Base-by-base conservation (phyloP, 2,113 vertebrate species). In the Alaudala cheleensis region DNA sequence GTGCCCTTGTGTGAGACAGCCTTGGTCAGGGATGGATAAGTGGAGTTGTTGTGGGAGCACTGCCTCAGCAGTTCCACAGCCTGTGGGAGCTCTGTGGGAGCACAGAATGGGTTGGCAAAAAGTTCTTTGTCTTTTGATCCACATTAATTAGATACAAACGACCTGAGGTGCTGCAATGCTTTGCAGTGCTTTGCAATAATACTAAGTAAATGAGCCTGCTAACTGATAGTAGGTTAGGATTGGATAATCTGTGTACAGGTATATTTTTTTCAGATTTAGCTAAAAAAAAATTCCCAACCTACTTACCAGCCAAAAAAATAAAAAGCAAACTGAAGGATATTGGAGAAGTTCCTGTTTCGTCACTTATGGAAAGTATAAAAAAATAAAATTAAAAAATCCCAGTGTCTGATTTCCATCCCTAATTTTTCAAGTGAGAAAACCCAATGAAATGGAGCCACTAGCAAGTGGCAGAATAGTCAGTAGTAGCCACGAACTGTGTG, bases 51-150 rank as follows among this genome's bases (percentile, higher is more conserved):
- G 20, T 0, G 4, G 80, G 37, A 86, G 62, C 23, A 0, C 44
- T 60, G 28, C 60, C 44, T 9, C 18, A 12, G 20, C 62, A 33
- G 21, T 21, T 33, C 28, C 16, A 0, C 8, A 34, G 44, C 29
- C 33, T 10, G 44, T 24, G 37, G 45, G 29, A 50, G 22, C 50
- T 26, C 33, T 10, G 44, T 24, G 37, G 45, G 29, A 50, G 22
- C 50, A 3, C 0, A 7, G 50, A 56, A 40, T 2, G 8, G 34
- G 12, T 23, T 49, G 45, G 57, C 51, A 28, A 0, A 26, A 22
- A 42, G 4, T 34, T 88, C 57, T 20, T 13, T 47, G 21, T 15
- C 34, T 64, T 79, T 54, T 69, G 54, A 28, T 49, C n/a, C 1
- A 0, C 11, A 1, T 31, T 73, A 7, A 37, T 54, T 26, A 64